Percentiles rank a stretch among this genome's conserved stretches.
Conservation (phyloP, 2,797 vertebrate genomes). For the Myripristis murdjan region DNA sequence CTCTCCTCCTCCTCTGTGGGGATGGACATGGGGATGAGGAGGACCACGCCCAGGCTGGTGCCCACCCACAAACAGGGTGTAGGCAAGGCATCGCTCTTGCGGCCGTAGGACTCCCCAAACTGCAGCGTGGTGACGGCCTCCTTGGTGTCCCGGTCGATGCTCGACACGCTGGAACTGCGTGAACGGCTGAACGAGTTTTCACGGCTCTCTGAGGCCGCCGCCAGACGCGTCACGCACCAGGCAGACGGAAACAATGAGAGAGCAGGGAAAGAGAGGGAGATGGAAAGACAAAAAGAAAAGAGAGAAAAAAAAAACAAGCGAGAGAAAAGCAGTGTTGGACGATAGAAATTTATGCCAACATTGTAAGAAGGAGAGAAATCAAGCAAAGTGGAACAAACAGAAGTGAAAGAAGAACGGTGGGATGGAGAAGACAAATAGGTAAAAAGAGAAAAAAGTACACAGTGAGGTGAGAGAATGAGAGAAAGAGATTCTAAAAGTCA, state of each 20-base stretch:
- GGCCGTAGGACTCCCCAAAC: constrained; percentile 94
- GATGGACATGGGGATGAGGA: constrained; percentile 93
- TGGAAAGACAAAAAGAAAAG: neutral
- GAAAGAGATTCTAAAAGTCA: constrained; percentile 20
- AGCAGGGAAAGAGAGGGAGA: constrained; percentile 18
- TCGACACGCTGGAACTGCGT: constrained; percentile 97
- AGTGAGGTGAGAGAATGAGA: constrained; percentile 9
- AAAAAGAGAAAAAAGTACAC: constrained; percentile 14
- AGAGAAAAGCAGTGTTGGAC: constrained; percentile 19
- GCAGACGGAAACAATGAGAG: constrained; percentile 10
- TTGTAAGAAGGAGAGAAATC: constrained; percentile 18
- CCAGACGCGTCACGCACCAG: constrained; percentile 6
- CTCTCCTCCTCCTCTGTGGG: constrained; percentile 91
- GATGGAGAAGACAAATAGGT: constrained; percentile 17
- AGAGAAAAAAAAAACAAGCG: constrained; percentile 4
- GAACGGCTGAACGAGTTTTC: constrained; percentile 98
- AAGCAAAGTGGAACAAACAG: constrained; percentile 16
- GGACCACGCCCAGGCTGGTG: constrained; percentile 94
- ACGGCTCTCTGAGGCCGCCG: constrained; percentile 88
- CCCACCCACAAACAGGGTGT: constrained; percentile 97
- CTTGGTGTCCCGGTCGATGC: constrained; percentile 97
- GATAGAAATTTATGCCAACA: constrained; percentile 1
- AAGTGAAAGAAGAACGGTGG: constrained; percentile 20
- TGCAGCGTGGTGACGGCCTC: constrained; percentile 95
- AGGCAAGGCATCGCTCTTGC: constrained; percentile 88